Percentiles rank a stretch among this genome's conserved stretches.
phyloP scores from a whole-genome alignment of 2,113 vertebrate species.

The Glaucidium brasilianum region DNA sequence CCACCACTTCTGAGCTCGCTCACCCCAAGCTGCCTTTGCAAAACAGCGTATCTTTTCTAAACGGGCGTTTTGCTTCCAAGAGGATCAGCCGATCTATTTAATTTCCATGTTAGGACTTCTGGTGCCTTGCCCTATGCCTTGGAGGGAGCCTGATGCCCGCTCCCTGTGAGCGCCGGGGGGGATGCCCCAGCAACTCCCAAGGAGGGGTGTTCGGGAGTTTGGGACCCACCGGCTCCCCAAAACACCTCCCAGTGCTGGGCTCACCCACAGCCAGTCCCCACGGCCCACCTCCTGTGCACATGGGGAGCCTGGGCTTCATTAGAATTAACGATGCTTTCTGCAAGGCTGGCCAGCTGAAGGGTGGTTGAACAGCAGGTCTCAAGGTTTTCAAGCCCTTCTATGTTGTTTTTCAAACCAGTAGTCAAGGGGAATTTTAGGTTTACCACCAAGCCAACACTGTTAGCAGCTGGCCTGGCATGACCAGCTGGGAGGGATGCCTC shows the following conservation, averaged over 20 bases:
- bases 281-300: fast-evolving
- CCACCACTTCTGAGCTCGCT: neutral
- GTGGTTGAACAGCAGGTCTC: neutral
- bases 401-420: neutral
- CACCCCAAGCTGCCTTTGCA: fast-evolving
- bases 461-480: neutral
- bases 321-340: neutral
- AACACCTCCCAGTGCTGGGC: neutral
- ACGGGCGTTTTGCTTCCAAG: neutral
- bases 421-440: neutral
- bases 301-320: neutral
- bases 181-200: neutral
- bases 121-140: neutral
- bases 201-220: neutral
- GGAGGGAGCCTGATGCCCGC: neutral
- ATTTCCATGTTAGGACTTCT: neutral
- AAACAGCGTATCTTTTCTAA: neutral
- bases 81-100: neutral
- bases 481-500: neutral
- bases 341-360: neutral
- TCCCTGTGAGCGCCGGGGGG: fast-evolving
- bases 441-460: fast-evolving
- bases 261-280: fast-evolving
- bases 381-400: neutral
- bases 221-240: neutral